Evolutionary conservation across 1,140 invertebrate genomes (phyloP).

Genomic region (Bombus sylvicola): DNA sequence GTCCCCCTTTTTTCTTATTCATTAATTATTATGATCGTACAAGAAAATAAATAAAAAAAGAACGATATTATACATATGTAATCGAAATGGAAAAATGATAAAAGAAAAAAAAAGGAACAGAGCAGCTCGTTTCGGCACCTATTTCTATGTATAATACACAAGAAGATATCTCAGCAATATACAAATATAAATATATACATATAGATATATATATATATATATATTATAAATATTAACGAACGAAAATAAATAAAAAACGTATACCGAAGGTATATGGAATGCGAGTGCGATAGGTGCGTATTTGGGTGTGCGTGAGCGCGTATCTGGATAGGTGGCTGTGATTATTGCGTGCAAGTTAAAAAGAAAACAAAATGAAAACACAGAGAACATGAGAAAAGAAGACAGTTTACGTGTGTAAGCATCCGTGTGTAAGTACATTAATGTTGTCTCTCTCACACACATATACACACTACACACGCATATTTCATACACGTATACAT

Average conservation of each 20-base stretch:
- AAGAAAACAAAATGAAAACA: slow-evolving; percentile 1
- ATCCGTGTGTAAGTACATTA: slow-evolving; percentile 55
- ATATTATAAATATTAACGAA: slow-evolving; percentile 41
- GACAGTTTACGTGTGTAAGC: slow-evolving; percentile 38
- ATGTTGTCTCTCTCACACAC: slow-evolving; percentile 15
- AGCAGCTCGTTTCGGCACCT: slow-evolving; percentile 79
- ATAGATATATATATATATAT: slow-evolving; percentile 45
- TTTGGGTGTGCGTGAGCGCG: slow-evolving; percentile 73
- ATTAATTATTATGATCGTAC: slow-evolving; percentile 21
- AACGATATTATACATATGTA: slow-evolving; percentile 27
- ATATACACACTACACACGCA: slow-evolving; percentile 35
- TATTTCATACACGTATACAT: slow-evolving; percentile 62
- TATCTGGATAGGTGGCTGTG: slow-evolving; percentile 78
- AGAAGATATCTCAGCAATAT: slow-evolving; percentile 75
- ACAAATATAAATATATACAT: slow-evolving; percentile 60
- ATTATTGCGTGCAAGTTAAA: slow-evolving; percentile 74
- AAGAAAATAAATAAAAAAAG: background rate
- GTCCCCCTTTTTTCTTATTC: slow-evolving; percentile 57
- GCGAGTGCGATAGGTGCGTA: slow-evolving; percentile 50
- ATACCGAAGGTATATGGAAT: slow-evolving; percentile 61
- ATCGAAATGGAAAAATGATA: slow-evolving; percentile 9
- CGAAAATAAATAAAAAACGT: slow-evolving; percentile 25
- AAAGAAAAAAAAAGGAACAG: slow-evolving; percentile 28
- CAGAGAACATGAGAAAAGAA: background rate
- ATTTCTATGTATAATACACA: slow-evolving; percentile 78